Evolutionary conservation across 2,888 invertebrate species (phyloP).

Genomic region (Diloba caeruleocephala): DNA sequence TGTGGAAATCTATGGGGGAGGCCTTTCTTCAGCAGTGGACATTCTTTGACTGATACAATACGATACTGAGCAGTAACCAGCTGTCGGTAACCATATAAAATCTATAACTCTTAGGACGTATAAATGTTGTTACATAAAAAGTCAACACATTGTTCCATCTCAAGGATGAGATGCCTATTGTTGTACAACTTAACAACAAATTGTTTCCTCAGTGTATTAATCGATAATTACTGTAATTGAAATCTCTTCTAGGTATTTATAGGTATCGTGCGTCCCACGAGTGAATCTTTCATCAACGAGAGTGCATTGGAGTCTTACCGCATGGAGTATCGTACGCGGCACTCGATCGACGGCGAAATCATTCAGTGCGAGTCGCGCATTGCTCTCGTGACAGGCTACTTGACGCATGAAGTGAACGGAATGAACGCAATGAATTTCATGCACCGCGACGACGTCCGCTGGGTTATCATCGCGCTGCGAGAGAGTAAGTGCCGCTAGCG

Average conservation of each 20-base stretch:
- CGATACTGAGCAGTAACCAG: too few relatives aligned
- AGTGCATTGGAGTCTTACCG: slow-evolving; percentile 77
- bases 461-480: slow-evolving; percentile 95
- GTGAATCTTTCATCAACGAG: slow-evolving; percentile 88
- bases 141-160: slow-evolving; percentile 7
- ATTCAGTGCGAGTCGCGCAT: slow-evolving; percentile 96
- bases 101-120: too few relatives aligned
- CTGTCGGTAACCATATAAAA: too few relatives aligned
- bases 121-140: not conserved
- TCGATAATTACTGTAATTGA: slow-evolving; percentile 28
- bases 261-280: slow-evolving; percentile 91
- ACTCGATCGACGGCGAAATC: slow-evolving; percentile 95
- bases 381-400: slow-evolving; percentile 96
- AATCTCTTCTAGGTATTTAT: slow-evolving; percentile 85
- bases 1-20: too few relatives aligned
- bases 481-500: slow-evolving; percentile 87
- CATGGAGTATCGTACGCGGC: slow-evolving; percentile 96
- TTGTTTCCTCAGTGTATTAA: slow-evolving; percentile 8
- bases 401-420: slow-evolving; percentile 96
- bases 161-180: slow-evolving; percentile 13
- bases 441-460: slow-evolving; percentile 95
- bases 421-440: slow-evolving; percentile 96
- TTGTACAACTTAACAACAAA: slow-evolving; percentile 18
- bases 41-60: too few relatives aligned
- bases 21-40: too few relatives aligned